Conservation (phyloP, 2,888 invertebrate species). For the Acanthosoma haemorrhoidale region DNA sequence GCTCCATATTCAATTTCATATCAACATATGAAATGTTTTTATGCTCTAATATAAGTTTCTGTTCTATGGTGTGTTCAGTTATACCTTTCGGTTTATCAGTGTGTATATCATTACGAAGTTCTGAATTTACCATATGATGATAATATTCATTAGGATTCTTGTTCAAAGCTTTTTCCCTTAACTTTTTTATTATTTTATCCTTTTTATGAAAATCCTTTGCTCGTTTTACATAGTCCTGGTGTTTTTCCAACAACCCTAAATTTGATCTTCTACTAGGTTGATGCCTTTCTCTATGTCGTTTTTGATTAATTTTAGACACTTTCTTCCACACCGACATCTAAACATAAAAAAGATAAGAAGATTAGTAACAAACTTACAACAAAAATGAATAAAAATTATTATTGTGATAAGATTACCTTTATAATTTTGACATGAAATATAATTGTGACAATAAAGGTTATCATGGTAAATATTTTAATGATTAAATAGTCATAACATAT, state of each 20-base stretch:
- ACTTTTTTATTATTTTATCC: constrained; percentile 69
- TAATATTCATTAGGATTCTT: constrained; percentile 98
- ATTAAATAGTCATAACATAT: no score
- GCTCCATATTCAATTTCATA: constrained; percentile 78
- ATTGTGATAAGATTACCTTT: no score
- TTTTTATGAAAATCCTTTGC: constrained; percentile 77
- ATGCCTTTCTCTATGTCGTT: constrained; percentile 77
- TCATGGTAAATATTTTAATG: no score
- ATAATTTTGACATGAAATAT: no score
- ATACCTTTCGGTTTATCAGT: constrained; percentile 50
- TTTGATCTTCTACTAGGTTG: constrained; percentile 73
- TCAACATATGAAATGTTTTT: constrained; percentile 87
- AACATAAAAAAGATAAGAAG: not conserved
- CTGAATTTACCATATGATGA: constrained; percentile 92
- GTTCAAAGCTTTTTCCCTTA: constrained; percentile 78
- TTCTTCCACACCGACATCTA: constrained; percentile 86
- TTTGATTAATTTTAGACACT: constrained; percentile 77
- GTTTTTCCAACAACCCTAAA: constrained; percentile 79
- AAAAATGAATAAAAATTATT: no score
- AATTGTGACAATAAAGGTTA: no score
- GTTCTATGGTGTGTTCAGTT: constrained; percentile 73
- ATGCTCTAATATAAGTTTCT: constrained; percentile 80
- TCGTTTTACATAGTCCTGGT: constrained; percentile 76
- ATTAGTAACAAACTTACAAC: no score
- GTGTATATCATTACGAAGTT: constrained; percentile 54